phyloP scores from a whole-genome alignment of 2,797 vertebrate species.

The Mustela erminea region DNA sequence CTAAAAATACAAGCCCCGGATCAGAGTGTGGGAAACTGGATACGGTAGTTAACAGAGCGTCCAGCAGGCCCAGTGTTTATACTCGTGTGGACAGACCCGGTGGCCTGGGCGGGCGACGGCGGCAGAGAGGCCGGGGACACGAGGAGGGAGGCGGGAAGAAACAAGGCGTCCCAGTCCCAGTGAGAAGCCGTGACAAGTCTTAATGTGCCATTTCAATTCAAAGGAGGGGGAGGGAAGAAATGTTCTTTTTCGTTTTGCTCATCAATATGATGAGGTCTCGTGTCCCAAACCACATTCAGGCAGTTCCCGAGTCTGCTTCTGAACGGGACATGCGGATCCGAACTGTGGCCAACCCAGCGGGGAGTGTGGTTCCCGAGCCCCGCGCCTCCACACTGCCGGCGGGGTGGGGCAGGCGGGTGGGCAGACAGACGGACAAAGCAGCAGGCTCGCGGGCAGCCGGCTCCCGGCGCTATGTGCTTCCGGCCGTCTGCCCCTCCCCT shows the following conservation, averaged over 20 bases:
- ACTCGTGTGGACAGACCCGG: background rate
- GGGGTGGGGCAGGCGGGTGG: slow-evolving; percentile 90
- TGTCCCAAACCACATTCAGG: slow-evolving; percentile 96
- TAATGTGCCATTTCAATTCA: slow-evolving; percentile 94
- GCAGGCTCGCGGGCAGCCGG: slow-evolving; percentile 90
- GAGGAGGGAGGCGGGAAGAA: slow-evolving; percentile 85
- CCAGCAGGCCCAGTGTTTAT: slow-evolving; percentile 79
- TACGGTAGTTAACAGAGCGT: slow-evolving; percentile 86
- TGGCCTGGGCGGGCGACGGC: background rate
- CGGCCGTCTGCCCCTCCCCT: slow-evolving; percentile 92
- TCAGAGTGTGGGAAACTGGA: slow-evolving; percentile 83
- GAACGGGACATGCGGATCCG: slow-evolving; percentile 87
- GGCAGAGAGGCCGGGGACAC: slow-evolving; percentile 76
- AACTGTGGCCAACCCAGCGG: slow-evolving; percentile 89
- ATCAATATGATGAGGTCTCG: slow-evolving; percentile 99
- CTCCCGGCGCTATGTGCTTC: slow-evolving; percentile 96
- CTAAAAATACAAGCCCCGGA: slow-evolving; percentile 91
- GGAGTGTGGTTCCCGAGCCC: slow-evolving; percentile 92
- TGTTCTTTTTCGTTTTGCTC: slow-evolving; percentile 91
- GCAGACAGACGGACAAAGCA: slow-evolving; percentile 90
- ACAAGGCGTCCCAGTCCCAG: slow-evolving; percentile 92
- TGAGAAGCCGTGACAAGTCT: slow-evolving; percentile 93
- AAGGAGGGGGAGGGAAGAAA: slow-evolving; percentile 88
- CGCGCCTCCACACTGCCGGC: slow-evolving; percentile 91
- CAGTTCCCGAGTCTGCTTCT: slow-evolving; percentile 87